Percentiles rank a stretch among this genome's conserved stretches.
phyloP scores from a whole-genome alignment of 1,140 invertebrate species.

The Trigoniulus corallinus region DNA sequence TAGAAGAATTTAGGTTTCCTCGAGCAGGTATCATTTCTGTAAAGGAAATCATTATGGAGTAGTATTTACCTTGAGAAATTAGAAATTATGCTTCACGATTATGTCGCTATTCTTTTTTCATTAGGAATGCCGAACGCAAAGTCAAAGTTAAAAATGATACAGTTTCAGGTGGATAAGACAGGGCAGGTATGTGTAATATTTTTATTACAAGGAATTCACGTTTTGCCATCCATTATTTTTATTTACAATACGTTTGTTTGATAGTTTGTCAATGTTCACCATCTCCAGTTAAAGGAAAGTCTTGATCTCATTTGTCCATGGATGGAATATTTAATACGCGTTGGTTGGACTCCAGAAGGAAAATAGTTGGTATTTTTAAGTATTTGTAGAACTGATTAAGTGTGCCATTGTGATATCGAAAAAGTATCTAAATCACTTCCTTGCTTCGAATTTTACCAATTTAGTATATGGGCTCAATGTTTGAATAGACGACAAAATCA shows the following conservation, averaged over 20 bases:
- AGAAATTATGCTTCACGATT: neutral
- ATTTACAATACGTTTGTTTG: neutral
- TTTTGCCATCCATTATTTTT: neutral
- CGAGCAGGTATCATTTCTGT: slow-evolving; percentile 43
- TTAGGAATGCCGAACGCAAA: slow-evolving; percentile 60
- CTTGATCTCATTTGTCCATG: neutral
- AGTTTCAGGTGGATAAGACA: slow-evolving; percentile 53
- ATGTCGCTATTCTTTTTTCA: neutral
- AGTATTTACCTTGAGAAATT: neutral
- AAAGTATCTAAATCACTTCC: too few species aligned
- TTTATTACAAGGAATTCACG: neutral
- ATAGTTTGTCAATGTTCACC: neutral
- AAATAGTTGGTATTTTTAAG: slow-evolving; percentile 46
- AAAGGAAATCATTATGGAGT: neutral
- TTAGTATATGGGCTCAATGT: slow-evolving; percentile 75
- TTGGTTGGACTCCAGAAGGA: slow-evolving; percentile 80
- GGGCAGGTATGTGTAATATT: slow-evolving; percentile 35
- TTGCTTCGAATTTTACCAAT: slow-evolving; percentile 18
- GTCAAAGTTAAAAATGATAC: slow-evolving; percentile 70
- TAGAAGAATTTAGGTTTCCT: slow-evolving; percentile 85
- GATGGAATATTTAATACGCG: slow-evolving; percentile 80
- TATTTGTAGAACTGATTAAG: neutral
- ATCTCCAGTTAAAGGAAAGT: neutral
- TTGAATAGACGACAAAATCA: slow-evolving; percentile 69
- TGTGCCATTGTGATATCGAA: neutral